Conservation (phyloP, 1,140 invertebrate species). For the Eumaeus atala region DNA sequence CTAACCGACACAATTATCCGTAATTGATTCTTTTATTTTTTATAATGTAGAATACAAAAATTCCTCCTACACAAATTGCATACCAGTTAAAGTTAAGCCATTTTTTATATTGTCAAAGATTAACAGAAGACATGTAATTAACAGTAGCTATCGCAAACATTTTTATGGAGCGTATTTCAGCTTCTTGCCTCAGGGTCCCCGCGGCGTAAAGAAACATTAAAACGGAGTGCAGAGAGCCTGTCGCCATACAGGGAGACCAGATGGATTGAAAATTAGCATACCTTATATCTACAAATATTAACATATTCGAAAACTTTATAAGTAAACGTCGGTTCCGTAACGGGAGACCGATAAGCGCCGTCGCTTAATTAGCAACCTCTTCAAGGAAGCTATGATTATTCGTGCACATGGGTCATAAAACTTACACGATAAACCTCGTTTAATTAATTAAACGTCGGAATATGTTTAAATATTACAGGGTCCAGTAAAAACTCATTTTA, state of each 20-base stretch:
- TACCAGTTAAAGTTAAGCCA: too few species aligned
- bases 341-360: too few species aligned
- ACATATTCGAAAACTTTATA: neutral
- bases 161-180: too few species aligned
- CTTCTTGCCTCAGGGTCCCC: neutral
- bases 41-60: too few species aligned
- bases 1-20: too few species aligned
- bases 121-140: too few species aligned
- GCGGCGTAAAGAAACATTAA: neutral
- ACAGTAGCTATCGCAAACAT: too few species aligned
- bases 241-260: conserved; percentile 1
- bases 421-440: neutral
- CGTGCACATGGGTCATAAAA: neutral
- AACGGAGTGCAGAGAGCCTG: neutral
- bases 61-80: too few species aligned
- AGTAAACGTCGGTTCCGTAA: neutral
- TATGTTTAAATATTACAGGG: neutral
- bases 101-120: too few species aligned
- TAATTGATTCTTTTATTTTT: too few species aligned
- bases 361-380: neutral
- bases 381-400: neutral
- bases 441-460: neutral
- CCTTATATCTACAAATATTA: conserved; percentile 6
- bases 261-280: conserved; percentile 2
- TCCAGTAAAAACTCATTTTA: too few species aligned